Conservation (phyloP, 2,113 vertebrate genomes). For the Xiphophorus hellerii region DNA sequence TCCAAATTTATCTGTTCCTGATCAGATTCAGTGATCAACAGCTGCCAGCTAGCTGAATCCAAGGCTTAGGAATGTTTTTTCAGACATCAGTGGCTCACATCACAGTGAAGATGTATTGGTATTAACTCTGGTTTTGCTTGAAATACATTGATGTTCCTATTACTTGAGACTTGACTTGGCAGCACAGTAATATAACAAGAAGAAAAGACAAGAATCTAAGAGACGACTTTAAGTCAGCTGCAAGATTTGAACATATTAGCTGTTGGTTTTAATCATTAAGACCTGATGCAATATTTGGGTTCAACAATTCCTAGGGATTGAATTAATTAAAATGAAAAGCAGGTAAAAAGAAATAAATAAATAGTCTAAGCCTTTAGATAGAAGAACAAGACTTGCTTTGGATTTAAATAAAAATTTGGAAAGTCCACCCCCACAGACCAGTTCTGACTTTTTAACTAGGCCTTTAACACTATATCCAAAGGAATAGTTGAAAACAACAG, state of each 20-base stretch:
- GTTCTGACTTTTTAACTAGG: background rate
- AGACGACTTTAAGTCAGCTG: no score
- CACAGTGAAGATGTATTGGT: no score
- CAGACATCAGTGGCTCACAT: no score
- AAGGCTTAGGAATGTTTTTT: no score
- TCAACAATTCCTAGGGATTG: background rate
- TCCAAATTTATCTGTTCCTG: background rate
- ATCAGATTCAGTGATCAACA: background rate
- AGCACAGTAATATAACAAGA: background rate
- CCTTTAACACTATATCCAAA: background rate
- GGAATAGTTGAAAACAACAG: constrained; percentile 24
- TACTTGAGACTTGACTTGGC: no score
- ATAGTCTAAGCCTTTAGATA: background rate
- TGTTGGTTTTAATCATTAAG: background rate
- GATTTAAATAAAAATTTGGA: background rate
- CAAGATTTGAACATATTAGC: background rate
- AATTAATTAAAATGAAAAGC: background rate
- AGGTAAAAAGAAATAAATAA: background rate
- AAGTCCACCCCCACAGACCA: background rate
- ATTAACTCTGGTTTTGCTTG: no score
- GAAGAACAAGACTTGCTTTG: background rate
- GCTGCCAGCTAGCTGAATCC: no score
- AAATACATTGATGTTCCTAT: no score
- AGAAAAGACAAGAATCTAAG: background rate
- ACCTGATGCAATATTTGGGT: background rate